Base-by-base conservation (phyloP, 2,797 vertebrate genomes). In the Chaenodraco wilsoni region DNA sequence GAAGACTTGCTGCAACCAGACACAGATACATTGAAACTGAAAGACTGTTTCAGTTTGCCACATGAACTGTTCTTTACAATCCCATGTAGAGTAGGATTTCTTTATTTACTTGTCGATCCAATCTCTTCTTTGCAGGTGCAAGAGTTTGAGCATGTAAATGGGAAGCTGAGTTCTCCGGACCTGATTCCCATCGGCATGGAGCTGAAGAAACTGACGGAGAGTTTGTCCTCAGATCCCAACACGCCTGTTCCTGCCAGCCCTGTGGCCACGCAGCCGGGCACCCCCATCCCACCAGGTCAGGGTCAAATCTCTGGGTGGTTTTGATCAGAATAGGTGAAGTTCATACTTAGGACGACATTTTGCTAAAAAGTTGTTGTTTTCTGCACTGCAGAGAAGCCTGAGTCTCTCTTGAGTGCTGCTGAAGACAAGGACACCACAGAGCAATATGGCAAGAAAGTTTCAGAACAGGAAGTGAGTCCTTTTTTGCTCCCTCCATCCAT, bases 111-210 rank as follows among this genome's bases (percentile, higher is more conserved):
- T 5, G 27, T 27, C 27, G 27, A 27, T 27, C 27, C 27, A 27
- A 27, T 59, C 15, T 67, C 13, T 65, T 56, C 43, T 50, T 31
- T 49, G 27, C 72, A 99, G 98, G 98, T 99, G 16, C 98, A 99
- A 86, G 98, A 99, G 88, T 99, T 99, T 5, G 97, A 99, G 81
- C 97, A 98, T 0, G 96, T 99, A 27, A 99, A 99, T 0, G 98
- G 98, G 16, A 98, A 97, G 87, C 95, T 96, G 90, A 99, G 98
- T 82, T 98, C 96, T 49, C 97, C 98, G 0, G 98, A 98, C 76
- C 76, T 98, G 84, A 94, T 98, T 74, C 96, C 96, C 0, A 96
- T 96, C 27, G 96, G 96, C 0, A 87, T 95, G 0, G 97, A 98
- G 81, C 85, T 93, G 88, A 99, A 96, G 92, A 99, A 98, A 68